Conservation (phyloP, 1,140 invertebrate genomes). For the Sarcophaga peregrina region DNA sequence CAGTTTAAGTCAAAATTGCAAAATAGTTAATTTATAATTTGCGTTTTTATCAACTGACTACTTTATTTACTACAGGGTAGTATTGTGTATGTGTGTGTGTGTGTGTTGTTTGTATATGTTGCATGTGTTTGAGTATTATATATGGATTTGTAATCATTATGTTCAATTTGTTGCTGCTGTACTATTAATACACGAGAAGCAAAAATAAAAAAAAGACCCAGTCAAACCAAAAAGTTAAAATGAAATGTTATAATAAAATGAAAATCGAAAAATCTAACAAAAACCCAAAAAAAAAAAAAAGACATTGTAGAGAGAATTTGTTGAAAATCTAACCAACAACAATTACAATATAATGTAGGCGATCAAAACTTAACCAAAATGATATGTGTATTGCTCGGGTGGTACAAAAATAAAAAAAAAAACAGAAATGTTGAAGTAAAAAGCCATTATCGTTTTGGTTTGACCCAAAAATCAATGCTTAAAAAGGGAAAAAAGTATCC, state of each 20-base stretch:
- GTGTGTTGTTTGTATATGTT: background rate
- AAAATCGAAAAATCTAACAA: too few relatives aligned
- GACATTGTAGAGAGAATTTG: background rate
- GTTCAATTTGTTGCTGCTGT: slow-evolving; percentile 30
- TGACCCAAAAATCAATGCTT: background rate
- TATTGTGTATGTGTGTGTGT: background rate
- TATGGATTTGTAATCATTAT: slow-evolving; percentile 27
- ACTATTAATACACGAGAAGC: background rate
- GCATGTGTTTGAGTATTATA: background rate
- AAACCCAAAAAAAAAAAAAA: too few relatives aligned
- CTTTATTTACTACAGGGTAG: too few relatives aligned
- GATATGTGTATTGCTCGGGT: background rate
- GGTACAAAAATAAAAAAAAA: background rate
- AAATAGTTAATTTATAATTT: too few relatives aligned
- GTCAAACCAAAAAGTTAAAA: background rate
- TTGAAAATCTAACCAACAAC: slow-evolving; percentile 2
- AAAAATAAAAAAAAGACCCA: background rate
- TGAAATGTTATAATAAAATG: background rate
- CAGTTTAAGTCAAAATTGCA: too few relatives aligned
- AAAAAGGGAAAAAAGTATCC: background rate
- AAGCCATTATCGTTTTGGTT: slow-evolving; percentile 15
- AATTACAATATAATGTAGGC: background rate
- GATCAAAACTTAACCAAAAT: slow-evolving; percentile 22
- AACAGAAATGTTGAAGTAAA: background rate
- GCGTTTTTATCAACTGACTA: too few relatives aligned